Evolutionary conservation across 2,888 invertebrate genomes (phyloP).

Genomic region (Abscondita cerata): DNA sequence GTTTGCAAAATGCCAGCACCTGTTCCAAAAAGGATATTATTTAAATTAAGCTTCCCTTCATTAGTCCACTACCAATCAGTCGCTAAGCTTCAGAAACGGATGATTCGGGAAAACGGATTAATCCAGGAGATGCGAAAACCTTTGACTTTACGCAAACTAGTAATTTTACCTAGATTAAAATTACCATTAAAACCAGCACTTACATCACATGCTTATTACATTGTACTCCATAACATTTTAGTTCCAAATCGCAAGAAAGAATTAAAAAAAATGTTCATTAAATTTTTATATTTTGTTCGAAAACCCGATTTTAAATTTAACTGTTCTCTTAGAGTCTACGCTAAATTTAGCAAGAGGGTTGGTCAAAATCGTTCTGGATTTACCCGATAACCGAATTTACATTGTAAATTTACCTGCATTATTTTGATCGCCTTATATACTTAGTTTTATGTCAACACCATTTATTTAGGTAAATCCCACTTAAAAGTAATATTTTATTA

Average conservation of each 20-base stretch:
- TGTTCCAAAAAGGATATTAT: constrained; percentile 38
- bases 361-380: constrained; percentile 35
- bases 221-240: no score
- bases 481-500: no score
- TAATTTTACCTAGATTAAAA: no score
- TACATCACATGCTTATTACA: no score
- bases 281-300: no score
- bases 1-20: constrained; percentile 34
- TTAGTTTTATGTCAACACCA: constrained; percentile 34
- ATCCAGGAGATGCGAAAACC: constrained; percentile 30
- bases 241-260: no score
- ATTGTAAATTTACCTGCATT: constrained; percentile 36
- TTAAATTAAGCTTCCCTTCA: constrained; percentile 40
- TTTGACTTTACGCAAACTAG: no score
- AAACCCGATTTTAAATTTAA: no score
- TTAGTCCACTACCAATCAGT: constrained; percentile 37
- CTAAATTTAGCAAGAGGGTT: constrained; percentile 5
- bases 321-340: not conserved
- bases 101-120: constrained; percentile 36
- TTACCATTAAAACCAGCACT: no score
- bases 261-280: no score
- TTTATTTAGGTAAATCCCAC: not conserved
- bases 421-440: constrained; percentile 36
- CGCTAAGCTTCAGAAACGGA: constrained; percentile 35
- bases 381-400: constrained; percentile 33